Evolutionary conservation across 2,888 invertebrate species (phyloP).

Genomic region (Caenorhabditis sp.): DNA sequence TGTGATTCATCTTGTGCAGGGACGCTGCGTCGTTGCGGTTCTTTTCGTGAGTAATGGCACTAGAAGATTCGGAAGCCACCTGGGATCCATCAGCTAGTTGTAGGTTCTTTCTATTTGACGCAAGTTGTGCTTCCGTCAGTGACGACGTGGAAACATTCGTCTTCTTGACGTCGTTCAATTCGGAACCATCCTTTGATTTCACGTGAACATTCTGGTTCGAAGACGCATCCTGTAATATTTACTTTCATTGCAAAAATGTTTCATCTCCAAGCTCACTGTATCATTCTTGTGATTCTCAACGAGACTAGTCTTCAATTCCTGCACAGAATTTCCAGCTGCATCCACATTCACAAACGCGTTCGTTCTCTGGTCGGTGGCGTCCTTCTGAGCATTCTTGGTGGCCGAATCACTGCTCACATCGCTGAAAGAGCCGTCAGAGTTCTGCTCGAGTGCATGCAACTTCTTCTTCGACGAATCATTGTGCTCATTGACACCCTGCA

Average conservation of each 20-base stretch:
- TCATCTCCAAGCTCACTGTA: no score
- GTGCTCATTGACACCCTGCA: slow-evolving; percentile 35
- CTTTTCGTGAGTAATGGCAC: slow-evolving; percentile 25
- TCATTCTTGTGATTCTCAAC: slow-evolving; percentile 28
- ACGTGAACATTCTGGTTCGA: slow-evolving; percentile 3
- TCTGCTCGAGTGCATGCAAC: neutral
- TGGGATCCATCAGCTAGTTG: slow-evolving; percentile 20
- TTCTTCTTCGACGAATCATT: slow-evolving; percentile 17
- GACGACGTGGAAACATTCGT: slow-evolving; percentile 19
- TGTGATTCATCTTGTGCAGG: neutral
- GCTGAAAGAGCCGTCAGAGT: slow-evolving; percentile 23
- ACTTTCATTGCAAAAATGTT: neutral
- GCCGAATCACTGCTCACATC: slow-evolving; percentile 21
- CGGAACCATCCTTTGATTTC: slow-evolving; percentile 12
- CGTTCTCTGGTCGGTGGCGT: slow-evolving; percentile 30
- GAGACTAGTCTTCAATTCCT: slow-evolving; percentile 16
- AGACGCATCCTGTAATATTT: slow-evolving; percentile 9
- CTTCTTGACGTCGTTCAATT: slow-evolving; percentile 11
- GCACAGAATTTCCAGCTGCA: slow-evolving; percentile 8
- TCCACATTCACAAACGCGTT: slow-evolving; percentile 7
- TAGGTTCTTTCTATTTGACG: slow-evolving; percentile 1
- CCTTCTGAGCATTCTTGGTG: slow-evolving; percentile 24
- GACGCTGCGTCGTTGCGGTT: slow-evolving; percentile 20
- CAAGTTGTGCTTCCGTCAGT: slow-evolving; percentile 14
- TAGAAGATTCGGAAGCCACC: neutral